Conservation (phyloP, 1,140 invertebrate genomes). For the Drosophila grimshawi region DNA sequence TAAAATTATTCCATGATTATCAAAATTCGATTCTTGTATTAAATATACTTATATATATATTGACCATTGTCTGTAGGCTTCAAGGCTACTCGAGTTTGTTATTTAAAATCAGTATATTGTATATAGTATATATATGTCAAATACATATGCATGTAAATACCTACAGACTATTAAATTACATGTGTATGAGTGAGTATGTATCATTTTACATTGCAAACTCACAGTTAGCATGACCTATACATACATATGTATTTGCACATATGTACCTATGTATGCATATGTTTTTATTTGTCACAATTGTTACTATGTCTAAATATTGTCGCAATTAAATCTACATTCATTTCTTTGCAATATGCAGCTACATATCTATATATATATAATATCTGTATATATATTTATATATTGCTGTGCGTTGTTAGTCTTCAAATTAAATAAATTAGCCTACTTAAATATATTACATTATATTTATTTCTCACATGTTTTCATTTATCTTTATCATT, state of each 20-base stretch:
- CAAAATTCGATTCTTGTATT: too few species aligned
- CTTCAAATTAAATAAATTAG: conserved; percentile 21
- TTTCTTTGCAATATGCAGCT: not conserved
- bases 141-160: not conserved
- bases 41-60: too few species aligned
- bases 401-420: conserved; percentile 10
- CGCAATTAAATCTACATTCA: conserved; percentile 10
- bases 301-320: conserved; percentile 51
- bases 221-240: not conserved
- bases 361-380: not conserved
- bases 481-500: not conserved
- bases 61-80: too few species aligned
- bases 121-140: not conserved
- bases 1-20: too few species aligned
- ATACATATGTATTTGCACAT: conserved; percentile 6
- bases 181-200: not conserved
- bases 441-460: conserved; percentile 4
- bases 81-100: too few species aligned
- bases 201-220: not conserved
- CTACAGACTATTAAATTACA: not conserved
- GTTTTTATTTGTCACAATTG: conserved; percentile 35
- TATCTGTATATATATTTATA: conserved; percentile 13
- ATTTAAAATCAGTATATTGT: too few species aligned
- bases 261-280: conserved; percentile 16
- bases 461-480: conserved; percentile 11